Evolutionary conservation across 2,888 invertebrate species (phyloP), one percentile per base, ranked within the genome.

Genomic region (Hipparchia semele): DNA sequence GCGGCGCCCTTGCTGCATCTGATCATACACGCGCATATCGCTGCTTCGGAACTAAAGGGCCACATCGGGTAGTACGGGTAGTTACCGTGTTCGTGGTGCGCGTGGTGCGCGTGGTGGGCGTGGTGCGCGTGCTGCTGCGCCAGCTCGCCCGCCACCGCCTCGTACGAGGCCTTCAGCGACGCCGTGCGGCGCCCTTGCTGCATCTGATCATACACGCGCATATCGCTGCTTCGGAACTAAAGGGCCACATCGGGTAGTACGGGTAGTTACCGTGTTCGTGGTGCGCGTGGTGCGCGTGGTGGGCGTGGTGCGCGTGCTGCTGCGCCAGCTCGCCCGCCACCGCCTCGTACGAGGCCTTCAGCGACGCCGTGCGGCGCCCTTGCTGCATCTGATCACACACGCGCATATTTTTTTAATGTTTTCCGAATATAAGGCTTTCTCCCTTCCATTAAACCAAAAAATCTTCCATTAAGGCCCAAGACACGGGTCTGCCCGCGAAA

Each of bases 321-420:
- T 96, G 86, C 96, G 97, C 7, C 96, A 96, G 72, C 96, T 91
- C 83, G 96, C 94, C 95, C 2, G 96, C 95, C 64, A 96, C 95
- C 0, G 98, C 99, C 88, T 99, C 99, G 86, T 98, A 99, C 51
- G 98, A 98, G 12, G 99, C 99, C 90, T 99, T 99, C 79, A 99
- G 92, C 81, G 98, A 98, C 1, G 99, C 98, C 0, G 99, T 98
- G 70, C 99, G 95, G 64, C 99, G 95, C 0, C 99, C 99, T 82
- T 98, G 98, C 83, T 98, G 98, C 98, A 99, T 98, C 96, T 98
- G 90, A 60, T 9, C 33, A 10, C 2, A 12, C 33, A 60, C 59
- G 23, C 23, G 23, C 23, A 23, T 23, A 23, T 23, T 23, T 23
- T 23, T 23, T 23, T 23, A 23, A 23, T 23, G 23, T 23, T 23